Evolutionary conservation across 2,113 vertebrate species (phyloP).

Genomic region (Hyperopisus bebe): DNA sequence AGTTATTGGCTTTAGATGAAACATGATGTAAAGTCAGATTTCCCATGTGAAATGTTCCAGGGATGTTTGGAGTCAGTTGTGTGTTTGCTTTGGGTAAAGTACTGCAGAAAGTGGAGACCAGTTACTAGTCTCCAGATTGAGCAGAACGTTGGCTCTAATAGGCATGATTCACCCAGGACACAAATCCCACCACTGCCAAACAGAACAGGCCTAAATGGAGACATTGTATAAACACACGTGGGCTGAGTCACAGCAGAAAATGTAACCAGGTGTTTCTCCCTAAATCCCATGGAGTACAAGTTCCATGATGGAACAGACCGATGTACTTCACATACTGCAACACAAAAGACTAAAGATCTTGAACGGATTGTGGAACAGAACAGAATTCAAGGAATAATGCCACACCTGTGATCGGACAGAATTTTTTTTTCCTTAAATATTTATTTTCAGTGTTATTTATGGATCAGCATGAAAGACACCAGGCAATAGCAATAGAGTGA

Average conservation of each 20-base stretch:
- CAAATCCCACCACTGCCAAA: constrained; percentile 50
- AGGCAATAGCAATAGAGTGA: background rate
- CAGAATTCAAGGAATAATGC: background rate
- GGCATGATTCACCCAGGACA: constrained; percentile 48
- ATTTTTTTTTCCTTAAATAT: background rate
- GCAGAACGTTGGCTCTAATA: background rate
- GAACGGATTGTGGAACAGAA: background rate
- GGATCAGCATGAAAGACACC: background rate
- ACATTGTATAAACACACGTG: constrained; percentile 32
- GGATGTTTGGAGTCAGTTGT: background rate
- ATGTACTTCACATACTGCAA: background rate
- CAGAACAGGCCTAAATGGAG: constrained; percentile 41
- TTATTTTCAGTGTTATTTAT: background rate
- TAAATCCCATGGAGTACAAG: constrained; percentile 7
- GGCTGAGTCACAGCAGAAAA: constrained; percentile 44
- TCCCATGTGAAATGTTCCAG: background rate
- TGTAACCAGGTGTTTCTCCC: constrained; percentile 25
- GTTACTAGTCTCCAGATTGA: background rate
- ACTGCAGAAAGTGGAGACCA: background rate
- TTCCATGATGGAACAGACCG: background rate
- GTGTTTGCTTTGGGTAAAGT: background rate
- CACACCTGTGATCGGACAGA: background rate
- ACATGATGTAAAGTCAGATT: background rate
- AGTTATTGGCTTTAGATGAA: constrained; percentile 5
- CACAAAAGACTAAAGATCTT: background rate